Evolutionary conservation across 2,113 vertebrate species (phyloP), one percentile per base, ranked within the genome.

Genomic region (Nycticebus coucang): DNA sequence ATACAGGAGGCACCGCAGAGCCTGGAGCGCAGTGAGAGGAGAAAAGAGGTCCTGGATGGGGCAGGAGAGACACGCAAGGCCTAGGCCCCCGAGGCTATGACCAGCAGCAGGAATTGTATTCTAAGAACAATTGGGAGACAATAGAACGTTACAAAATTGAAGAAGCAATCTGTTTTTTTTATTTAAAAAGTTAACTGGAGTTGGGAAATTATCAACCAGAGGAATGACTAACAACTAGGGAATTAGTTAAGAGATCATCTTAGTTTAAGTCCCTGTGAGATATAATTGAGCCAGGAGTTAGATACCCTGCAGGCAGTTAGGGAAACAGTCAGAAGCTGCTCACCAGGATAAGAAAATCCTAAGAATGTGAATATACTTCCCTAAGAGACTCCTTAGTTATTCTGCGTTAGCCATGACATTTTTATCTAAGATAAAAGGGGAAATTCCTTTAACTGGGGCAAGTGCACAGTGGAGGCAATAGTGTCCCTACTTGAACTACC

Each of bases 161-260:
- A 28, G 8, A 13, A 55, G 33, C 9, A 14, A 33, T 79, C 35
- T 11, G 2, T 18, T 87, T 82, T 87, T 82, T 83, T 74, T 37
- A 84, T 78, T 94, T 87, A 41, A 74, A 72, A 41, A 77, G 8
- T 33, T 33, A 94, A 45, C n/a, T 78, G 30, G 30, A 53, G 26
- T 74, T 71, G 5, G 68, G 12, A 35, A 55, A 64, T 91, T 81
- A 83, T 69, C 77, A 87, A 60, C 33, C 35, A 71, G 12, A 59
- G 55, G 33, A 75, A 87, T 64, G 35, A 41, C 9, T 2, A 33
- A 53, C 59, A 55, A 26, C 13, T 7, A 81, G 35, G 35, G 22
- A 35, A 75, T 75, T 57, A 50, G 59, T 78, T 68, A 66, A 11
- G 18, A 84, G 83, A 89, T 45, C 18, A 15, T 53, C 4, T 10